Evolutionary conservation across 1,140 invertebrate species (phyloP).

Genomic region (Caligus rogercresseyi): DNA sequence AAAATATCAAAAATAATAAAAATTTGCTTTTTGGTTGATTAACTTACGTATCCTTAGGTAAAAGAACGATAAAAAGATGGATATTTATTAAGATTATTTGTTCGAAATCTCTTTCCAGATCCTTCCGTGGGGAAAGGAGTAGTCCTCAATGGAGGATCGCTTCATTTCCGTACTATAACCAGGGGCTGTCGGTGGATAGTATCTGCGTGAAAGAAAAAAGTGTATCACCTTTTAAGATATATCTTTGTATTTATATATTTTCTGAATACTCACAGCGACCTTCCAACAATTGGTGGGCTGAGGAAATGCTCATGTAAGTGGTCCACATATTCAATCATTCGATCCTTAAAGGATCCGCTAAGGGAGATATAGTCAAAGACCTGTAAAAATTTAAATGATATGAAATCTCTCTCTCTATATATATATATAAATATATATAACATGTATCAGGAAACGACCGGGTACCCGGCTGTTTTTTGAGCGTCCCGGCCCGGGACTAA

Average conservation of each 20-base stretch:
- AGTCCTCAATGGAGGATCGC: slow-evolving; percentile 42
- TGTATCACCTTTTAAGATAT: background rate
- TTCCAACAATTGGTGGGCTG: slow-evolving; percentile 44
- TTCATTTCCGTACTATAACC: slow-evolving; percentile 64
- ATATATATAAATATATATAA: no score
- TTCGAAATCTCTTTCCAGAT: slow-evolving; percentile 44
- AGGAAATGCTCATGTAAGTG: slow-evolving; percentile 74
- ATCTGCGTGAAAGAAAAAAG: slow-evolving; percentile 31
- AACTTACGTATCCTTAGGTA: no score
- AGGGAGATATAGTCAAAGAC: slow-evolving; percentile 65
- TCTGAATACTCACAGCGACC: slow-evolving; percentile 28
- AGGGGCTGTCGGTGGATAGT: slow-evolving; percentile 46
- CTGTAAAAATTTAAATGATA: slow-evolving; percentile 19
- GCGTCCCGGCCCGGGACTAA: no score
- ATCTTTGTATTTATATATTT: background rate
- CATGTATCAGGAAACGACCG: no score
- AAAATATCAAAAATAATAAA: no score
- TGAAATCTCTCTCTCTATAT: background rate
- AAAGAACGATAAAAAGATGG: no score
- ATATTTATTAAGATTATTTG: background rate
- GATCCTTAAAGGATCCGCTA: slow-evolving; percentile 44
- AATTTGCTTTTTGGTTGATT: no score
- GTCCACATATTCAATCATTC: slow-evolving; percentile 67
- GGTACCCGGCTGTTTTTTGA: no score
- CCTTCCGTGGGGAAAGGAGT: slow-evolving; percentile 50